Percentiles rank a stretch among this genome's conserved stretches.
Conservation (phyloP, 1,140 invertebrate species). For the Adelges cooleyi region DNA sequence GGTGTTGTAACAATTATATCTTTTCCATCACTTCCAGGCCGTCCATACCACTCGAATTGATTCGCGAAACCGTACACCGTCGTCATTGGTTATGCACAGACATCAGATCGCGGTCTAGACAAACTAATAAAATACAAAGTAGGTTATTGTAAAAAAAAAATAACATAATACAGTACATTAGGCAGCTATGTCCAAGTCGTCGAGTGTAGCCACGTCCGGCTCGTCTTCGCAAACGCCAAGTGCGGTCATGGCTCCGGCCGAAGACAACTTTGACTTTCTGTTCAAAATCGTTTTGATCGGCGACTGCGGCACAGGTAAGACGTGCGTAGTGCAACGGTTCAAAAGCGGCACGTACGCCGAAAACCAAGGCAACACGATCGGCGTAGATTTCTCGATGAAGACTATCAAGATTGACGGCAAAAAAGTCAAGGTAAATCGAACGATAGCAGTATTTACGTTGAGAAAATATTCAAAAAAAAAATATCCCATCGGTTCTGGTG, state of each 20-base stretch:
- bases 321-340: slow-evolving; percentile 80
- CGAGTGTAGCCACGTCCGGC: not conserved
- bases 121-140: too few species aligned
- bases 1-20: too few species aligned
- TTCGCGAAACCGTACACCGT: too few species aligned
- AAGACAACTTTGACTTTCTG: slow-evolving; percentile 65
- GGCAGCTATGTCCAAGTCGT: not conserved
- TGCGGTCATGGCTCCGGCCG: slow-evolving; percentile 37
- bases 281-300: slow-evolving; percentile 77
- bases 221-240: not conserved
- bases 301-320: slow-evolving; percentile 73
- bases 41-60: too few species aligned
- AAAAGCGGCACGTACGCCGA: slow-evolving; percentile 88
- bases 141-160: too few species aligned
- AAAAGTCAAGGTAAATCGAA: slow-evolving; percentile 71
- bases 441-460: too few species aligned
- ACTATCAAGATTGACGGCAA: slow-evolving; percentile 83
- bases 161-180: too few species aligned
- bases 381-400: slow-evolving; percentile 96
- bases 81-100: too few species aligned
- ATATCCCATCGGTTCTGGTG: too few species aligned
- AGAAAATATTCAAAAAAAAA: too few species aligned
- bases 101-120: too few species aligned
- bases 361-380: slow-evolving; percentile 85
- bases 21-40: too few species aligned